A percentile compares a stretch with the other conserved stretches of the same genome.
These are phyloP conservation scores for Euwallacea similis DNA, from an alignment of 1,140 invertebrate genomes.

Conservation along the genomic window DNA sequence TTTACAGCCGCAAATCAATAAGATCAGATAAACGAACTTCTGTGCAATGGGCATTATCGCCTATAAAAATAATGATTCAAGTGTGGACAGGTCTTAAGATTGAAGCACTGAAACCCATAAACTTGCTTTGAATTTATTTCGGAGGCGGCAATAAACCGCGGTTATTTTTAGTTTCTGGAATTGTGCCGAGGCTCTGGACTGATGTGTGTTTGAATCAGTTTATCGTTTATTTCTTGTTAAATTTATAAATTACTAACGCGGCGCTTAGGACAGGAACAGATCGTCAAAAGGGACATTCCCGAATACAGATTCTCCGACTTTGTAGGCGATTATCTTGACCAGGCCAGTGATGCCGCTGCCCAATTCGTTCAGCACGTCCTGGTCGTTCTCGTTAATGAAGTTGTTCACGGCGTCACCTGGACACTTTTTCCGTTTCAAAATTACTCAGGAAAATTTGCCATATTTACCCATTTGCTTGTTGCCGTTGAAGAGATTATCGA, in stretches of 20 bases:
- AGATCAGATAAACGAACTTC: no score
- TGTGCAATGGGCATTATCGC: no score
- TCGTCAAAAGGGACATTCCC: slow-evolving; percentile 27
- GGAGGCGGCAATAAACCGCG: no score
- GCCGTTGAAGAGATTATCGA: slow-evolving; percentile 49
- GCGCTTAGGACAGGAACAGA: slow-evolving; percentile 22
- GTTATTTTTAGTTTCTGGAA: no score
- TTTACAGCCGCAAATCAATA: not conserved
- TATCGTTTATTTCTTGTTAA: no score
- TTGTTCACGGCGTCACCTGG: slow-evolving; percentile 55
- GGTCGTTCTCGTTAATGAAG: slow-evolving; percentile 59
- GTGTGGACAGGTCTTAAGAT: no score
- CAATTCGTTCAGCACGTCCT: slow-evolving; percentile 55
- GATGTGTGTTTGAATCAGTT: no score
- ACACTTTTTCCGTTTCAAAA: slow-evolving; percentile 21
- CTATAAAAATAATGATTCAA: no score
- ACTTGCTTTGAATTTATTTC: no score
- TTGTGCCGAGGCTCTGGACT: no score
- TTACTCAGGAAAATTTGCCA: not conserved
- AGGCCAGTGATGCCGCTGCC: slow-evolving; percentile 39
- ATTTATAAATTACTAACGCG: no score
- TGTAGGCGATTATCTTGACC: slow-evolving; percentile 19
- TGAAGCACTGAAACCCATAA: no score
- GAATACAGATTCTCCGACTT: slow-evolving; percentile 17
- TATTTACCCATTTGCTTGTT: slow-evolving; percentile 47